These are phyloP conservation scores for Oreochromis aureus DNA, from an alignment of 2,113 vertebrate genomes.

Conservation along the genomic window DNA sequence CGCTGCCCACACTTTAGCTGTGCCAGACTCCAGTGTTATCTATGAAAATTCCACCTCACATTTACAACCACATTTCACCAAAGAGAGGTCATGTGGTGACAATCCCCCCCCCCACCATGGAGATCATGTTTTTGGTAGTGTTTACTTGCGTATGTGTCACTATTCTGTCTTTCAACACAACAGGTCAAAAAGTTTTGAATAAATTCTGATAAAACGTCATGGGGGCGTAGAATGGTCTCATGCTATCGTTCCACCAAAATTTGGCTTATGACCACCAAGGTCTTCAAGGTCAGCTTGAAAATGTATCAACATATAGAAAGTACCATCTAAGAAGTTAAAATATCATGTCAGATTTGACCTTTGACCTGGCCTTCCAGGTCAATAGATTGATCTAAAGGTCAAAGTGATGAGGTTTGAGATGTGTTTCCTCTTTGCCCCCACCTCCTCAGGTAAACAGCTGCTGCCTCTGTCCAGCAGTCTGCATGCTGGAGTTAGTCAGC, in stretches of 20 bases:
- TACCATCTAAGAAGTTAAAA: background rate
- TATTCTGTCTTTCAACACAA: background rate
- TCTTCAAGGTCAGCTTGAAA: background rate
- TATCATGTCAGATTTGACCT: background rate
- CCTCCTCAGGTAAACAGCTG: constrained; percentile 84
- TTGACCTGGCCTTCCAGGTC: background rate
- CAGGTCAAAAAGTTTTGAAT: background rate
- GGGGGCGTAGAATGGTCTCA: background rate
- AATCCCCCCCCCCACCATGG: background rate
- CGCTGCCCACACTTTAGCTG: background rate
- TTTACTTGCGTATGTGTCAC: background rate
- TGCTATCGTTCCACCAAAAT: background rate
- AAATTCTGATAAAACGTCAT: background rate
- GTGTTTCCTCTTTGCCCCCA: background rate
- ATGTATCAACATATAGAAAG: background rate
- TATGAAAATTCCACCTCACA: background rate
- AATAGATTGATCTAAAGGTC: background rate
- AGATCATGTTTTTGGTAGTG: background rate
- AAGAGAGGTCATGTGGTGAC: background rate
- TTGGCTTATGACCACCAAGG: background rate
- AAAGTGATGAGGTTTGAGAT: background rate
- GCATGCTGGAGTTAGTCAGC: constrained; percentile 85
- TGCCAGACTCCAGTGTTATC: background rate
- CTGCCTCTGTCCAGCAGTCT: constrained; percentile 89
- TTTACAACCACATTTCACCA: background rate